Evolutionary conservation across 2,113 vertebrate genomes (phyloP).

Genomic region (Gadus chalcogrammus): DNA sequence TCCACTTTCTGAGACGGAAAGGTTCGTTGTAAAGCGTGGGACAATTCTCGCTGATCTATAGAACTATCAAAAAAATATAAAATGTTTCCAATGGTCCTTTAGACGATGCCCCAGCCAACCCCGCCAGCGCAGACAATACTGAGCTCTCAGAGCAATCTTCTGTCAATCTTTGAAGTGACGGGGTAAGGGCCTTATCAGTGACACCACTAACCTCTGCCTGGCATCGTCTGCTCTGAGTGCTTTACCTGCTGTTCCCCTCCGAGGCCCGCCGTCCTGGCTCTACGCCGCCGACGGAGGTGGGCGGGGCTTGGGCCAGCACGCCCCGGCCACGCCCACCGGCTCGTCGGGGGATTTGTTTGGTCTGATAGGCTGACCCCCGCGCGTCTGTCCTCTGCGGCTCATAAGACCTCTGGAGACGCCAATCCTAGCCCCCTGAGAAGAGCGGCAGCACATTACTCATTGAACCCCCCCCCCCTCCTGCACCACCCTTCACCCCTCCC

Average conservation of each 20-base stretch:
- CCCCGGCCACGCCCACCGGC: slow-evolving; percentile 11
- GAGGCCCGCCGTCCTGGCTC: background rate
- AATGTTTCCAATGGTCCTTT: too few species aligned
- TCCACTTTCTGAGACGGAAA: too few species aligned
- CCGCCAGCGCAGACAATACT: too few species aligned
- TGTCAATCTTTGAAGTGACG: background rate
- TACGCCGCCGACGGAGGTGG: slow-evolving; percentile 15
- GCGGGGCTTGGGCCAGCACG: slow-evolving; percentile 9
- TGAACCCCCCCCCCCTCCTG: slow-evolving; percentile 76
- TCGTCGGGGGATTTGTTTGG: slow-evolving; percentile 67
- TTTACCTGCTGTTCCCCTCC: slow-evolving; percentile 34
- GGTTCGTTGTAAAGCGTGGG: too few species aligned
- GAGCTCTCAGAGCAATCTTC: background rate
- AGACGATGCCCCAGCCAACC: too few species aligned
- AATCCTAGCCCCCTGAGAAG: slow-evolving; percentile 73
- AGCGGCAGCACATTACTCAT: slow-evolving; percentile 81
- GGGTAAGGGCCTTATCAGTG: slow-evolving; percentile 5
- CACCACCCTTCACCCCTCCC: slow-evolving; percentile 67
- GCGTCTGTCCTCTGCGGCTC: slow-evolving; percentile 65
- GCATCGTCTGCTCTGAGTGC: slow-evolving; percentile 21
- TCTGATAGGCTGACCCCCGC: slow-evolving; percentile 53
- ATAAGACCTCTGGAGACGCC: slow-evolving; percentile 80
- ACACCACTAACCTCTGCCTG: background rate
- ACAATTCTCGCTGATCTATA: too few species aligned
- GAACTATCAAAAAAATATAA: too few species aligned